These are phyloP conservation scores for Rhysida immarginata DNA, from an alignment of 1,140 invertebrate genomes.

Conservation along the genomic window DNA sequence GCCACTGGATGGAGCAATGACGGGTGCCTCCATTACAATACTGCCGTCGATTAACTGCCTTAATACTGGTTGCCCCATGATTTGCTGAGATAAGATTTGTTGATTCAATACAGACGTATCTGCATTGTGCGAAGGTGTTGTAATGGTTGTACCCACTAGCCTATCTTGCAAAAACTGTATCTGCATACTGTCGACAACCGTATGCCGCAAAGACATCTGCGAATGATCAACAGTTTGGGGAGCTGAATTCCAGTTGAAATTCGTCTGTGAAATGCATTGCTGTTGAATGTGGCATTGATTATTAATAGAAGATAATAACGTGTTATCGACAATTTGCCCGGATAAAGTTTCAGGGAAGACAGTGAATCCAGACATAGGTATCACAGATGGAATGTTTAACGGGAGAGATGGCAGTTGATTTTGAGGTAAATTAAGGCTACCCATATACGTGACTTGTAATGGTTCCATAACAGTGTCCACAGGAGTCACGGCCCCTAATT, in stretches of 20 bases:
- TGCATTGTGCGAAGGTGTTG: too few species aligned
- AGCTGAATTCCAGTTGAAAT: too few species aligned
- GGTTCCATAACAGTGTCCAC: conserved; percentile 1
- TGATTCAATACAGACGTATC: not conserved
- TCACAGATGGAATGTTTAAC: not conserved
- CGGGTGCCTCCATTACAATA: not conserved
- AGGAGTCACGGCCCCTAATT: not conserved
- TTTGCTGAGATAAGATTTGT: not conserved
- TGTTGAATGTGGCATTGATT: too few species aligned
- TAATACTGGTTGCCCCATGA: not conserved
- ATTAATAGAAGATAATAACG: too few species aligned
- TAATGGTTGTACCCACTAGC: too few species aligned
- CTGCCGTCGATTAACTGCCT: not conserved
- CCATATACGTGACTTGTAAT: not conserved
- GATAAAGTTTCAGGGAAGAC: not conserved
- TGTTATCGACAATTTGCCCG: too few species aligned
- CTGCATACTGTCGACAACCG: too few species aligned
- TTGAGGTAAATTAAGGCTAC: not conserved
- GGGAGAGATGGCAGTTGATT: not conserved
- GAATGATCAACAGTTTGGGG: too few species aligned
- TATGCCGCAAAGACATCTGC: too few species aligned
- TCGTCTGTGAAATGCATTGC: too few species aligned
- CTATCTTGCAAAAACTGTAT: too few species aligned
- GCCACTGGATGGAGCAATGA: not conserved
- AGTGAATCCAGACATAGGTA: not conserved